Percentiles rank a stretch among this genome's conserved stretches.
These are phyloP conservation scores for Trachelus troglodyta DNA, from an alignment of 2,888 invertebrate genomes.

Conservation along the genomic window DNA sequence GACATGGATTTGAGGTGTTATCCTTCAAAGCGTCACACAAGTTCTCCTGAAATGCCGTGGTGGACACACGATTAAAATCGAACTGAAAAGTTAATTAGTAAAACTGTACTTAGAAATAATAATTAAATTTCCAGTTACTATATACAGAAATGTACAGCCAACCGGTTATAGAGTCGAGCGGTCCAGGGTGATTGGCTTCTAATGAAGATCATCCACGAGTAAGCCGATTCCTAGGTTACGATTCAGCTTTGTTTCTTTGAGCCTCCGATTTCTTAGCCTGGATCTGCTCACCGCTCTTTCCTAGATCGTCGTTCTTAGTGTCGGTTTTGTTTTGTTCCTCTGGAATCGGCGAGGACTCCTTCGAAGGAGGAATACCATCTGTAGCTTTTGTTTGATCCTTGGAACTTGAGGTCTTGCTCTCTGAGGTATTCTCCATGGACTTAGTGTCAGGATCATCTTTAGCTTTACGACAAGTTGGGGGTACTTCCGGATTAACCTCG, in stretches of 20 bases:
- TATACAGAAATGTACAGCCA: slow-evolving; percentile 46
- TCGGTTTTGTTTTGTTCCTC: slow-evolving; percentile 23
- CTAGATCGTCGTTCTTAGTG: slow-evolving; percentile 35
- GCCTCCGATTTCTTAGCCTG: slow-evolving; percentile 52
- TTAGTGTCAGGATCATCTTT: neutral
- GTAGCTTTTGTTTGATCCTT: slow-evolving; percentile 16
- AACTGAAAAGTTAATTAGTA: slow-evolving; percentile 16
- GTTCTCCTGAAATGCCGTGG: neutral
- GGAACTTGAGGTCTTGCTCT: neutral
- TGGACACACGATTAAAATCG: neutral
- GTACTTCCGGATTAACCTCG: slow-evolving; percentile 12
- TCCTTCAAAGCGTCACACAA: neutral
- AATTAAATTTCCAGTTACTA: slow-evolving; percentile 36
- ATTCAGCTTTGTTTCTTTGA: slow-evolving; percentile 53
- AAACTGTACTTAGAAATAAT: slow-evolving; percentile 30
- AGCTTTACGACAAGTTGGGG: neutral
- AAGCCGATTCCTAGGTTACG: slow-evolving; percentile 42
- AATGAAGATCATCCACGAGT: neutral
- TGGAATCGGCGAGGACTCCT: neutral
- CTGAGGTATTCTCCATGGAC: neutral
- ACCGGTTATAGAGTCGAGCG: slow-evolving; percentile 4
- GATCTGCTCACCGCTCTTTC: slow-evolving; percentile 44
- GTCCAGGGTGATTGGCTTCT: neutral
- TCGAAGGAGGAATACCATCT: neutral
- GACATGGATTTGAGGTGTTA: neutral